Evolutionary conservation across 2,113 vertebrate species (phyloP), one percentile per base, ranked within the genome.

Genomic region (Anthoscopus minutus): DNA sequence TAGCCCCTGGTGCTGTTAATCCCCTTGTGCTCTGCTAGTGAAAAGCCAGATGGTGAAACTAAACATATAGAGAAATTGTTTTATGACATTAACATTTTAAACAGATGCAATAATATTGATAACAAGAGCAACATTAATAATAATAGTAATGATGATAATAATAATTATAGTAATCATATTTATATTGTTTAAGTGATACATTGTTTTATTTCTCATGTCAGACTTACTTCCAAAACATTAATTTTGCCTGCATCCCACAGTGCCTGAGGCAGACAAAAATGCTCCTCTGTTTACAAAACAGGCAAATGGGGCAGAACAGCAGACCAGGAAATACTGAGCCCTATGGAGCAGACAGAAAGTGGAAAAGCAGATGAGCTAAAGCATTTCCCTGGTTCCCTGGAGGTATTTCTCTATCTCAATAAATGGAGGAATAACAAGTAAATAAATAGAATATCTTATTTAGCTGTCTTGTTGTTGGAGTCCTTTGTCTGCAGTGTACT

Each of bases 401-500:
- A 93, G 94, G 40, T 25, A 91, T 40, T 73, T 83, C 86, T 74
- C 85, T 69, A 82, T 81, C 65, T 82, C 47, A 40, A 38, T 96
- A 91, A 91, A 91, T 93, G 81, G 61, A 88, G 72, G 72, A 80
- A 84, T 50, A 70, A 62, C 92, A 97, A 91, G 61, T 45, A 86
- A 93, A 66, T 57, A 95, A 74, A 88, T 54, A 54, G 90, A 89
- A 92, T 66, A 15, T 96, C 93, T 97, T 81, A 85, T 78, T 97
- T 93, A 6, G 83, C 97, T 57, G 21, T 53, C 60, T 19, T 93
- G 90, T 37, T 84, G 77, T 94, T 93, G 95, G 83, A 97, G 96
- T 91, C 97, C 96, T 98, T 97, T 98, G 96, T 96, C 95, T 91
- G 94, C 47, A 95, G 89, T 23, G 3, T 66, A 86, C 81, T 96